These are phyloP conservation scores for Misgurnus mizolepis DNA, from an alignment of 2,113 vertebrate species.

Conservation along the genomic window DNA sequence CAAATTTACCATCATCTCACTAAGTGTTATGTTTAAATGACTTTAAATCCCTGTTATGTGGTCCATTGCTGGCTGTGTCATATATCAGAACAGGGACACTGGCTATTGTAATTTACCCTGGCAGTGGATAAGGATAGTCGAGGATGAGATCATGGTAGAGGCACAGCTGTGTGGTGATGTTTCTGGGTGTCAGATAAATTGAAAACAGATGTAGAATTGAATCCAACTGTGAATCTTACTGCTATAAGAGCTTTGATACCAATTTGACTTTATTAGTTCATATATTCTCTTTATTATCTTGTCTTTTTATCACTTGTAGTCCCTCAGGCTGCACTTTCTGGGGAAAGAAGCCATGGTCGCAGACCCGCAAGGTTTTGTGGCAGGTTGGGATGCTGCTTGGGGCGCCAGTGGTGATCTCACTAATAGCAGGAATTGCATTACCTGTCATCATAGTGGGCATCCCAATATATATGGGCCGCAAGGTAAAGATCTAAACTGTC, in stretches of 20 bases:
- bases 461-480: constrained; percentile 87
- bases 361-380: constrained; percentile 84
- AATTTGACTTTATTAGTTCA: too few relatives aligned
- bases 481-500: constrained; percentile 66
- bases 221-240: too few relatives aligned
- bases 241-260: background rate
- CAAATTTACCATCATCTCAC: too few relatives aligned
- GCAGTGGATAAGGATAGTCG: constrained; percentile 10
- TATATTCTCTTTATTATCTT: constrained; percentile 6
- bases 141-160: constrained; percentile 25
- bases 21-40: background rate
- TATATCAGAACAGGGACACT: constrained; percentile 35
- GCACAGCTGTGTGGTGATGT: background rate
- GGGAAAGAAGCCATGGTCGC: constrained; percentile 89
- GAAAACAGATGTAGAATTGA: background rate
- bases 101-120: constrained; percentile 34
- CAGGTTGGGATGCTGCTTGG: constrained; percentile 89
- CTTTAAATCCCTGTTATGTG: background rate
- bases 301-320: constrained; percentile 61
- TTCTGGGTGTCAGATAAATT: background rate
- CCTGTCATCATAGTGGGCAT: constrained; percentile 86
- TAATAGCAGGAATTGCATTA: constrained; percentile 83
- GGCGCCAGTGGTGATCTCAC: constrained; percentile 84
- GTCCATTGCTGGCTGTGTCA: constrained; percentile 20
- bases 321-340: constrained; percentile 90